phyloP scores from a whole-genome alignment of 2,113 vertebrate species.

The Syngnathus typhle region DNA sequence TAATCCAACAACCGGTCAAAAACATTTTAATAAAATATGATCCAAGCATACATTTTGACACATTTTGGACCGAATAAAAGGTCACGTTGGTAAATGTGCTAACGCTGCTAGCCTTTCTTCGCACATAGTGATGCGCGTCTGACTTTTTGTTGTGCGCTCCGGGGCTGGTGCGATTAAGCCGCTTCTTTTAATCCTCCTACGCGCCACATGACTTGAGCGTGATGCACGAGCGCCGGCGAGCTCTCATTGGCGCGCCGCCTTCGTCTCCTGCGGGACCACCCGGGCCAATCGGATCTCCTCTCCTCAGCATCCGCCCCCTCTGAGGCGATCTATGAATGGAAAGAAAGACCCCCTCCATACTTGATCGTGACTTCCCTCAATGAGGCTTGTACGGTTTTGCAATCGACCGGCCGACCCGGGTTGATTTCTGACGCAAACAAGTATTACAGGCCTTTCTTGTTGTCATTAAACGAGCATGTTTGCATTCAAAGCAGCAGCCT shows the following conservation, averaged over 20 bases:
- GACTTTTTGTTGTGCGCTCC: conserved; percentile 27
- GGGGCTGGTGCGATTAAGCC: conserved; percentile 50
- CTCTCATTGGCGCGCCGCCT: conserved; percentile 50
- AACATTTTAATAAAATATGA: background rate
- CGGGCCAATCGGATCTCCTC: conserved; percentile 58
- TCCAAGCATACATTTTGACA: background rate
- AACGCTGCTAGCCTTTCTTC: background rate
- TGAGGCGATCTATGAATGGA: conserved; percentile 4
- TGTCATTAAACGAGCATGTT: no score
- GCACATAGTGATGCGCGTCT: background rate
- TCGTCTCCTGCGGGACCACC: conserved; percentile 38
- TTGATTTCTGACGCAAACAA: no score
- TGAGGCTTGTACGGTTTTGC: background rate
- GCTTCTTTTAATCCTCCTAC: conserved; percentile 58
- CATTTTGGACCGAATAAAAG: background rate
- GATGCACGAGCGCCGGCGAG: conserved; percentile 42
- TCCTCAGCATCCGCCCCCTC: conserved; percentile 48
- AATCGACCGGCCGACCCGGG: background rate
- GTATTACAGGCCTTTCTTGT: no score
- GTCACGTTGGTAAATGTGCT: background rate
- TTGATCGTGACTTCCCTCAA: background rate
- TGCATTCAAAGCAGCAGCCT: background rate
- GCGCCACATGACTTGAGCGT: conserved; percentile 58
- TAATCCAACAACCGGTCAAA: no score
- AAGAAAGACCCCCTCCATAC: background rate